These are phyloP conservation scores for Campaea margaritaria DNA, from an alignment of 2,888 invertebrate species.

Conservation along the genomic window DNA sequence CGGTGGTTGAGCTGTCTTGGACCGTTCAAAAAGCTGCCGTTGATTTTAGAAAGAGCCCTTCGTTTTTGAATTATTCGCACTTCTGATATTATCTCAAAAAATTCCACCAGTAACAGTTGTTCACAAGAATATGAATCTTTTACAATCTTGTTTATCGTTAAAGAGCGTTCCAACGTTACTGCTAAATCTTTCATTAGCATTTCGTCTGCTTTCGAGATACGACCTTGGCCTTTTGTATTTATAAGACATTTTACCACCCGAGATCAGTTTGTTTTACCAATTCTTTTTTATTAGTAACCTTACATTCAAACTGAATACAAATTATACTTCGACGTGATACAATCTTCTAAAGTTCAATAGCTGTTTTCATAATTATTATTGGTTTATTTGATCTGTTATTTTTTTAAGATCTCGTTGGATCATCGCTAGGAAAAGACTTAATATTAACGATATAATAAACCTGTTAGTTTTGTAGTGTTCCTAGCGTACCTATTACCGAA, in stretches of 20 bases:
- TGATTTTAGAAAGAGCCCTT: no score
- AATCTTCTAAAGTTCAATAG: constrained; percentile 8
- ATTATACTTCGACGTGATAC: constrained; percentile 10
- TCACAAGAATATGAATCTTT: neutral
- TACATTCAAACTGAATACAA: constrained; percentile 6
- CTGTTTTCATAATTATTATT: constrained; percentile 8
- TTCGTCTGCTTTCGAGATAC: constrained; percentile 17
- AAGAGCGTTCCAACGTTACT: neutral
- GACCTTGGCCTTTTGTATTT: constrained; percentile 28
- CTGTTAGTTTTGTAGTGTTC: no score
- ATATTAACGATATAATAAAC: neutral
- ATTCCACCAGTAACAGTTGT: no score
- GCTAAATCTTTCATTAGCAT: constrained; percentile 16
- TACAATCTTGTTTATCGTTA: neutral
- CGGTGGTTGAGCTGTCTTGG: no score
- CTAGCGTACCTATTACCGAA: no score
- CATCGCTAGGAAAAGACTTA: constrained; percentile 14
- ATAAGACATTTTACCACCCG: constrained; percentile 10
- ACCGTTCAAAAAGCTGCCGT: no score
- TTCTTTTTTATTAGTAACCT: constrained; percentile 9
- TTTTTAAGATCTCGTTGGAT: constrained; percentile 12
- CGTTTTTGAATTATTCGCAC: no score
- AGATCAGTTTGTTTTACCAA: constrained; percentile 7
- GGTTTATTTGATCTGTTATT: constrained; percentile 16
- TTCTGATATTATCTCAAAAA: no score